phyloP scores from a whole-genome alignment of 37 sponge, comb jelly and placozoan species.

The Corticium candelabrum region DNA sequence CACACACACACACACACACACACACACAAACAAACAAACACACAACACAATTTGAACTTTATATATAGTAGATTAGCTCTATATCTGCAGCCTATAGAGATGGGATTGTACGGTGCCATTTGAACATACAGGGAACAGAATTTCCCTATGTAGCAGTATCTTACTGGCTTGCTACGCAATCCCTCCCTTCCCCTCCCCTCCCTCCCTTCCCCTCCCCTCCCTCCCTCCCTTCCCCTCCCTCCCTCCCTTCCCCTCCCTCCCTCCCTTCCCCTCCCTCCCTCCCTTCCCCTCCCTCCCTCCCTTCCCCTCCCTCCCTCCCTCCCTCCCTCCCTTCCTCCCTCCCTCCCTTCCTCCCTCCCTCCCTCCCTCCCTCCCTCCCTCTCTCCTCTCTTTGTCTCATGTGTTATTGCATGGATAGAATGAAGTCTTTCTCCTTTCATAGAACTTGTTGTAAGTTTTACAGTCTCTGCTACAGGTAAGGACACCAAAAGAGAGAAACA shows the following conservation, averaged over 20 bases:
- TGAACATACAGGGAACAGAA: too few relatives aligned
- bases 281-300: constrained; percentile 1
- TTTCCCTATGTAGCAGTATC: too few relatives aligned
- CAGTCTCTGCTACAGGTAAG: too few relatives aligned
- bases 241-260: neutral
- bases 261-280: neutral
- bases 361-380: constrained; percentile 35
- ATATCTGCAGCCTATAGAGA: neutral
- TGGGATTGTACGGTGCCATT: too few relatives aligned
- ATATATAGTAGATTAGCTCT: neutral
- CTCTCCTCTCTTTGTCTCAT: too few relatives aligned
- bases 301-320: constrained; percentile 15
- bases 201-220: neutral
- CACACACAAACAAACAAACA: neutral
- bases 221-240: neutral
- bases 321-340: constrained; percentile 13
- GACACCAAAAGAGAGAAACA: too few relatives aligned
- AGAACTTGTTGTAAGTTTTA: constrained; percentile 6
- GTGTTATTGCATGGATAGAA: too few relatives aligned
- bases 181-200: neutral
- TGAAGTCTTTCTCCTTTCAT: constrained; percentile 24
- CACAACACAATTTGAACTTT: neutral
- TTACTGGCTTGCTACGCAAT: too few relatives aligned
- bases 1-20: constrained; percentile 23
- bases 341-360: constrained; percentile 27